Evolutionary conservation across 1,140 invertebrate species (phyloP).

Genomic region (Schlechtendalia chinensis): DNA sequence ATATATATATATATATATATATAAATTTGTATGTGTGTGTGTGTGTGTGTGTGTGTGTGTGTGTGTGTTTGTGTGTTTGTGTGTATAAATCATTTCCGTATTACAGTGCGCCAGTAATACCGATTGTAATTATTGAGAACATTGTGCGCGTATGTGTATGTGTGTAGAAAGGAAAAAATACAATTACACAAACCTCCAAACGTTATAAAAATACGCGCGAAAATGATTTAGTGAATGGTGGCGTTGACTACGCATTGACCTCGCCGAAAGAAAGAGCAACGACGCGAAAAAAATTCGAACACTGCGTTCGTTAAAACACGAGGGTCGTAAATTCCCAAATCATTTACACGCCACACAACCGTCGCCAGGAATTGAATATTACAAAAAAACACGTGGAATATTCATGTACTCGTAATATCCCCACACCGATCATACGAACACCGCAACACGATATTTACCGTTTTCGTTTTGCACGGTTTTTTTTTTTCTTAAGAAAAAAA

Average conservation of each 20-base stretch:
- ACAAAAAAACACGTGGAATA: conserved; percentile 2
- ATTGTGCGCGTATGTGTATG: too few species aligned
- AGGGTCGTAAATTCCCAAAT: background rate
- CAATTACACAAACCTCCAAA: background rate
- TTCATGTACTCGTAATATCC: background rate
- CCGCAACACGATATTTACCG: background rate
- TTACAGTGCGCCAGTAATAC: too few species aligned
- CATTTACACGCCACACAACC: background rate
- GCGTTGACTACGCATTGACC: too few species aligned
- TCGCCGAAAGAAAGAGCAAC: background rate
- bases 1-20: too few species aligned
- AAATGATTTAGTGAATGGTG: background rate
- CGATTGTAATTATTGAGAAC: too few species aligned
- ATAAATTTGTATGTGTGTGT: too few species aligned
- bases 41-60: too few species aligned
- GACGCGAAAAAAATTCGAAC: background rate
- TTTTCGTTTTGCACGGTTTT: conserved; percentile 5
- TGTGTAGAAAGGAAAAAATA: background rate
- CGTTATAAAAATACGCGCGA: background rate
- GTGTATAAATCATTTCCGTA: too few species aligned
- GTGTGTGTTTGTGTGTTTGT: too few species aligned
- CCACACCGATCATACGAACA: background rate
- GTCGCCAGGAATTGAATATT: background rate
- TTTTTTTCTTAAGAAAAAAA: too few species aligned
- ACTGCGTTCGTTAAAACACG: background rate